Base-by-base conservation (phyloP, 2,113 vertebrate species). In the Oncorhynchus mykiss region DNA sequence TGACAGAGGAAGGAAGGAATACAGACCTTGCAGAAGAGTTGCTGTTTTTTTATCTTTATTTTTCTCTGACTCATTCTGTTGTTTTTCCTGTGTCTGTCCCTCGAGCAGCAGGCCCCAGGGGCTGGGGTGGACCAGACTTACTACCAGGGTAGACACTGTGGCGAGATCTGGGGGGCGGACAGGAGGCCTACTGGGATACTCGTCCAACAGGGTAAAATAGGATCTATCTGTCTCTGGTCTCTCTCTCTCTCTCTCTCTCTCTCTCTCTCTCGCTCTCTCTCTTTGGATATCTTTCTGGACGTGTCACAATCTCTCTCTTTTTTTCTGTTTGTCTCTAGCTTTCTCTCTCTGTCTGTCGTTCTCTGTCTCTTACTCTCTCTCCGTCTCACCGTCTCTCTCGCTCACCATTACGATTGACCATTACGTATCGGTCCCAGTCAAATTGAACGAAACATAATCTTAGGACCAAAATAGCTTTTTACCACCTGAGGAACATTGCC, bases 71-170 rank as follows among this genome's bases (percentile, higher is more conserved):
- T 22, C n/a, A 20, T 57, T 76, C 22, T 66, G 27, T 49, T 71
- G 18, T 67, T 54, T 9, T 54, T 54, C 62, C 48, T 72, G 18
- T 57, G 54, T 31, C 27, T 82, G 49, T 76, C 16, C 3, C 13
- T 54, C 51, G 5, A 54, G 16, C 31, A 96, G 95, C 90, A 91
- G 87, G 82, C 90, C 75, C 83, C 91, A 84, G 92, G 84, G 86
- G 62, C 84, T 87, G 93, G 93, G 86, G 95, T 92, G 84, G 95
- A 97, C 76, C 95, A 97, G 91, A 95, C 90, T 3, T 99, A 98
- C 88, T 99, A 99, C 87, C 97, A 99, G 83, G 97, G 94, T 72
- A 92, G 91, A 14, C 95, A 95, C 79, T 87, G 93, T 74, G 93
- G 89, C 84, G 94, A 96, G 29, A 90, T 86, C 65, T 93, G 93